Percentiles rank a stretch among this genome's conserved stretches.
Conservation (phyloP, 2,888 invertebrate species). For the Cosmopolites sordidus region DNA sequence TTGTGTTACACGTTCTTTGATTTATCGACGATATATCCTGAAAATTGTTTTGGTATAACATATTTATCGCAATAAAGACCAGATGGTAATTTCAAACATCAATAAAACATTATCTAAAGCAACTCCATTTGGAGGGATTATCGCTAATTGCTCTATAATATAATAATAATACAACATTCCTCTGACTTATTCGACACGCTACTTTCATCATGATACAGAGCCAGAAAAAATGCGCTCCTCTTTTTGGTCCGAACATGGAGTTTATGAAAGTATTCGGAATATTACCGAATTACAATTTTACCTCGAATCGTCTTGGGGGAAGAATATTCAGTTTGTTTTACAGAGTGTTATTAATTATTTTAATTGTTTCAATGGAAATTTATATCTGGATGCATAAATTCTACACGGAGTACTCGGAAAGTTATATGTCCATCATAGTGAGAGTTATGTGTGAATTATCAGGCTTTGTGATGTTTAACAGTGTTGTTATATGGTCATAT, state of each 20-base stretch:
- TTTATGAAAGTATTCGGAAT: conserved; percentile 19
- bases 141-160: too few relatives aligned
- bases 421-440: conserved; percentile 16
- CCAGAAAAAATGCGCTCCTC: not conserved
- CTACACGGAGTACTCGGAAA: conserved; percentile 21
- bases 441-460: conserved; percentile 17
- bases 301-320: conserved; percentile 11
- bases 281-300: conserved; percentile 19
- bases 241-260: conserved; percentile 20
- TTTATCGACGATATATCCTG: too few relatives aligned
- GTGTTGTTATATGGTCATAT: conserved; percentile 18
- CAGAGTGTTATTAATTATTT: conserved; percentile 5
- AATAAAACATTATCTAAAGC: too few relatives aligned
- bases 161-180: too few relatives aligned
- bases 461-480: conserved; percentile 17
- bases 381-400: conserved; percentile 24
- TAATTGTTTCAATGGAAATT: conserved; percentile 15
- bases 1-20: too few relatives aligned
- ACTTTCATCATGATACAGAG: not conserved
- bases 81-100: too few relatives aligned
- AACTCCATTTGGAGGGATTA: too few relatives aligned
- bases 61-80: too few relatives aligned
- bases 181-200: too few relatives aligned
- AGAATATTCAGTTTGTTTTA: conserved; percentile 12
- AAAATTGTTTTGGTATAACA: too few relatives aligned